Base-by-base conservation (phyloP, 2,113 vertebrate genomes). In the Pteruthius melanotis region DNA sequence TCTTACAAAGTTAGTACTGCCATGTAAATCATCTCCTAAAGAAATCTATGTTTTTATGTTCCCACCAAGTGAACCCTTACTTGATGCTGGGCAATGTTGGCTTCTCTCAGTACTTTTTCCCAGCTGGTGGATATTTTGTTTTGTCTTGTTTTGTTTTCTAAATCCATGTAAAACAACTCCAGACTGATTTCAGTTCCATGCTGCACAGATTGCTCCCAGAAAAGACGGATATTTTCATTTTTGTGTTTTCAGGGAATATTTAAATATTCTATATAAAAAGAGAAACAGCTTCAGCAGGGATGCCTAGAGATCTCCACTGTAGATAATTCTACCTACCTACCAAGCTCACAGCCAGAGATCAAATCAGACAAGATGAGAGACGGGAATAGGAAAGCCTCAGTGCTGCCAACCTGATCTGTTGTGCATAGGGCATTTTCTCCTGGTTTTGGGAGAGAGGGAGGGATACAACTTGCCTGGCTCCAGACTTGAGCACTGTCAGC, bases 1-100 rank as follows among this genome's bases (percentile, higher is more conserved):
- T 56, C 57, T 65, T 82, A 78, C 18, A 64, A 65, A 47, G 56
- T 54, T 20, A 52, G 15, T n/a, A 57, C 47, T 60, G 49, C 15
- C 14, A 10, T 15, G n/a, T 64, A 89, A 88, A 68, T 40, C 11
- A 61, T 22, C 35, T 87, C 64, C 61, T 31, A 44, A 76, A 82
- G 40, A 84, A 91, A 89, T 45, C 6, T 19, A 9, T 0, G 0
- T 47, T 68, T 90, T 63, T 42, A 22, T 1, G 0, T 30, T 47
- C n/a, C 69, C 45, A 87, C 11, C 27, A 89, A 74, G 90, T 3
- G 6, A 82, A 52, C 12, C 11, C 37, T 76, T 27, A 42, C 28
- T 63, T 63, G 40, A 68, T 33, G 63, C 74, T 54, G 33, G n/a
- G 56, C 40, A 82, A 14, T 61, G 49, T 59, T 85, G 66, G 14